phyloP scores from a whole-genome alignment of 2,888 invertebrate species.

The Amphipoea oculea region DNA sequence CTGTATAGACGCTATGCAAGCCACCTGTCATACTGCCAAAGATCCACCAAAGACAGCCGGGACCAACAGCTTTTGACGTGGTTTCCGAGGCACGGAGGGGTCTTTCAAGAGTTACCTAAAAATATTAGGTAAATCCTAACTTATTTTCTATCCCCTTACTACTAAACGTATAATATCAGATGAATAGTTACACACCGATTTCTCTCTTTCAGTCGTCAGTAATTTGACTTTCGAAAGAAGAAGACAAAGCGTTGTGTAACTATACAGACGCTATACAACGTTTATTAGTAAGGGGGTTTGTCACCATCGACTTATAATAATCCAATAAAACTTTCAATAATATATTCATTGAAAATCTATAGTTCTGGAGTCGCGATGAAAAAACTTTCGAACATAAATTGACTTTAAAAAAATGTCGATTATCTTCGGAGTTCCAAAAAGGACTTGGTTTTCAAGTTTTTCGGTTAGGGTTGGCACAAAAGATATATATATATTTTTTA shows the following conservation, averaged over 20 bases:
- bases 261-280: too few species aligned
- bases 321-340: slow-evolving; percentile 46
- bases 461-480: slow-evolving; percentile 53
- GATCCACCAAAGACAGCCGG: neutral
- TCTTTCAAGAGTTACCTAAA: neutral
- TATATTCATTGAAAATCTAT: slow-evolving; percentile 59
- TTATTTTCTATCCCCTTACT: neutral
- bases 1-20: too few species aligned
- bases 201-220: too few species aligned
- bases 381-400: slow-evolving; percentile 56
- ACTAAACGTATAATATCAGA: too few species aligned
- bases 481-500: too few species aligned
- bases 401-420: slow-evolving; percentile 73
- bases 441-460: slow-evolving; percentile 77
- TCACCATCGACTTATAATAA: neutral
- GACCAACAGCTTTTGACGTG: neutral
- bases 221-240: too few species aligned
- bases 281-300: neutral
- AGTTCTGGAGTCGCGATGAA: slow-evolving; percentile 29
- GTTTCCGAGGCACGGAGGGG: neutral
- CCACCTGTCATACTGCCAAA: neutral
- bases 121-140: neutral
- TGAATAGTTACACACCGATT: too few species aligned
- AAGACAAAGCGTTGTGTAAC: too few species aligned
- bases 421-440: slow-evolving; percentile 78